Conservation (phyloP, 2,888 invertebrate species). For the Crossocerus cetratus region DNA sequence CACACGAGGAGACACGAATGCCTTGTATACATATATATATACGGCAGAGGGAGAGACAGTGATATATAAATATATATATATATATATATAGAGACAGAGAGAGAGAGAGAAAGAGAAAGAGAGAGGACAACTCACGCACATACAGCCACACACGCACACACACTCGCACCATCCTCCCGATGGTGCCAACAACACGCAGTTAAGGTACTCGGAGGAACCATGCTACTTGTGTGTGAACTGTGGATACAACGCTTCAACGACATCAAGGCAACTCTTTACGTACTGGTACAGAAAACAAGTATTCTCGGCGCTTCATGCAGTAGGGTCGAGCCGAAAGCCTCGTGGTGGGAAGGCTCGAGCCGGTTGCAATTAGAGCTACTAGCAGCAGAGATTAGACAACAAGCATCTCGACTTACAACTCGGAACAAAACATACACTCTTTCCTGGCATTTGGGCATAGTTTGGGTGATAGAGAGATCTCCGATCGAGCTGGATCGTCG, state of each 20-base stretch:
- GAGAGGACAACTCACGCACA: slow-evolving; percentile 1
- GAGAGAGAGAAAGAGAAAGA: slow-evolving; percentile 10
- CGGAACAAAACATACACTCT: slow-evolving; percentile 28
- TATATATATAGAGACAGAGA: no score
- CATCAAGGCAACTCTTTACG: slow-evolving; percentile 25
- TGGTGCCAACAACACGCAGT: slow-evolving; percentile 39
- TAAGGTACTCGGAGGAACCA: slow-evolving; percentile 45
- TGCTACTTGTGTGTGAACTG: slow-evolving; percentile 47
- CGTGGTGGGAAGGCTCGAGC: slow-evolving; percentile 17
- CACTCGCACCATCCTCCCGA: background rate
- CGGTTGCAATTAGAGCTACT: slow-evolving; percentile 32
- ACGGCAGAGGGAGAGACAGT: background rate
- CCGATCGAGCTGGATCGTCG: slow-evolving; percentile 12
- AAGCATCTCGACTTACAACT: slow-evolving; percentile 40
- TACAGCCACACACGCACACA: background rate
- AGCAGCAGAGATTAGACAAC: slow-evolving; percentile 41
- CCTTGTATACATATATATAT: no score
- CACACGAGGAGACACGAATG: slow-evolving; percentile 44
- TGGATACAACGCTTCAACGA: slow-evolving; percentile 42
- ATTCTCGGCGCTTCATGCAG: slow-evolving; percentile 48
- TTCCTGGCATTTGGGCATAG: slow-evolving; percentile 18
- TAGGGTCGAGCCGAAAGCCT: slow-evolving; percentile 27
- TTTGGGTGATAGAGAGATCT: slow-evolving; percentile 12
- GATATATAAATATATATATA: no score
- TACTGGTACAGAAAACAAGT: slow-evolving; percentile 24